Evolutionary conservation across 2,888 invertebrate genomes (phyloP), one percentile per base, ranked within the genome.

Genomic region (Stenodera caucasica): DNA sequence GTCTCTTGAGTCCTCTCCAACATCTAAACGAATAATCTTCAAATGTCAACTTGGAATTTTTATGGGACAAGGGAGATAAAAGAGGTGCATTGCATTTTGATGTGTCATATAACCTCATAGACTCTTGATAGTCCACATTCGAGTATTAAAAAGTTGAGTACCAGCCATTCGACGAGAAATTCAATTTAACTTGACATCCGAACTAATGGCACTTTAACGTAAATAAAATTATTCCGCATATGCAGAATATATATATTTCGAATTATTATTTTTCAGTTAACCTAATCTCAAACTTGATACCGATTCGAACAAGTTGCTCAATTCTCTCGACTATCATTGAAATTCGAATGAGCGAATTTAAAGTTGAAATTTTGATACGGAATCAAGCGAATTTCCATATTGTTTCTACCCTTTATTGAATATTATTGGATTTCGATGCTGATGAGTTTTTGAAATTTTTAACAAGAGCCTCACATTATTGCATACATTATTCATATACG

Each of bases 131-230:
- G 45, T 11, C 21, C 9, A 1, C 11, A 21, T 3, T 9, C 2
- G 4, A 11, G 4, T 45, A 45, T 21, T 45, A 45, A 21, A 45
- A 45, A 4, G 45, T 45, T 21, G 45, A 45, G 45, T 45, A 45
- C 45, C 21, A 6, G 45, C 11, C 21, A 45, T 45, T 45, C 45
- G 21, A 12, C 21, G 45, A 21, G 21, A 45, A 45, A 45, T 45
- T 45, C 45, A 45, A 45, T 45, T 45, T 45, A 45, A 15, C 21
- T 45, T 45, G 45, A 21, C 45, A 45, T 45, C 45, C 8, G 21
- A 45, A 21, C 45, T 45, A 21, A 45, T 45, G 21, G 9, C 9
- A 21, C 15, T 45, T 45, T 45, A 21, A 45, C 21, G 45, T 45
- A 15, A 21, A 45, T 11, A 45, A n/a, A n/a, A n/a, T n/a, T n/a